Percentiles rank a stretch among this genome's conserved stretches.
These are phyloP conservation scores for Heliothis virescens DNA, from an alignment of 1,140 invertebrate species.

Conservation along the genomic window DNA sequence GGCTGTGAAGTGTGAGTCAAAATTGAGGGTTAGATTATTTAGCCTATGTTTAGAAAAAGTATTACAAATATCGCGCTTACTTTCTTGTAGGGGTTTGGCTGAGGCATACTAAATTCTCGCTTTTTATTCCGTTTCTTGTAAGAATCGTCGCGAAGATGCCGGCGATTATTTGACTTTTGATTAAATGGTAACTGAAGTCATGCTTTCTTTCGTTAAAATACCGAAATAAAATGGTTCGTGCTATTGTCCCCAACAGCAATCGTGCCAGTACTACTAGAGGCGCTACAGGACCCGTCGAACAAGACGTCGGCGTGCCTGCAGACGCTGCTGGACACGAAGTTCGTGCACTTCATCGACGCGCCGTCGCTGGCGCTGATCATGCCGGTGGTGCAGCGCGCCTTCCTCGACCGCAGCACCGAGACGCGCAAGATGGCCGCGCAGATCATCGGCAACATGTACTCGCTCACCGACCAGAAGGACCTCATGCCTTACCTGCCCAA, in stretches of 20 bases:
- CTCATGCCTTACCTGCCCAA: constrained; percentile 98
- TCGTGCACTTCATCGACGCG: constrained; percentile 99
- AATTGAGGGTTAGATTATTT: neutral
- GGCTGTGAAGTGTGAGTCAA: neutral
- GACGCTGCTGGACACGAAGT: constrained; percentile 98
- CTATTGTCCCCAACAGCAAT: constrained; percentile 88
- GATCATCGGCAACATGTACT: constrained; percentile 99
- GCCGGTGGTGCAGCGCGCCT: constrained; percentile 99
- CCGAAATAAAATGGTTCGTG: too few species aligned
- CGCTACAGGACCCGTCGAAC: constrained; percentile 98
- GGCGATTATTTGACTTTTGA: too few species aligned
- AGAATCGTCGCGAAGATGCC: too few species aligned
- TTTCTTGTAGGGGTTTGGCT: too few species aligned
- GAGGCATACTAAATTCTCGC: too few species aligned
- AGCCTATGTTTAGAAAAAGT: too few species aligned
- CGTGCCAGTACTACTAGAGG: constrained; percentile 96
- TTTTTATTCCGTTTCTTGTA: too few species aligned
- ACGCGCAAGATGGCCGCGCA: constrained; percentile 99
- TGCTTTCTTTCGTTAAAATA: too few species aligned
- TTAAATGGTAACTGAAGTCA: too few species aligned
- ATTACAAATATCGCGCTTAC: too few species aligned
- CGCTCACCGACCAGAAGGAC: constrained; percentile 99
- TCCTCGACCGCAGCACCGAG: constrained; percentile 98
- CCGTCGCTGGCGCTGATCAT: constrained; percentile 99
- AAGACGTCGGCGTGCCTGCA: constrained; percentile 97